Conservation (phyloP, 2,888 invertebrate genomes). For the Cryptus armator region DNA sequence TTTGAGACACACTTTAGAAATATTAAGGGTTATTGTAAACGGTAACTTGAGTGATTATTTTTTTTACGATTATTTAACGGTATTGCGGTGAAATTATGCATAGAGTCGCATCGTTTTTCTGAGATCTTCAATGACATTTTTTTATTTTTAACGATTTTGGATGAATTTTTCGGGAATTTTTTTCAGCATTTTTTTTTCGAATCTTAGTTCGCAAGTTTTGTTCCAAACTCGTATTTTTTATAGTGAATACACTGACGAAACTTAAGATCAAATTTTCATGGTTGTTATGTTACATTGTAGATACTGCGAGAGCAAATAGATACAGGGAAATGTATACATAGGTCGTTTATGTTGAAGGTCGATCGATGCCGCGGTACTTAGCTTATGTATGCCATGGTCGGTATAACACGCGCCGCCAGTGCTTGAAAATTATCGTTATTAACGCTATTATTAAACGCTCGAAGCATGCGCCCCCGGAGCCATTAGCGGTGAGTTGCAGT, state of each 20-base stretch:
- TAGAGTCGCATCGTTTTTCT: neutral
- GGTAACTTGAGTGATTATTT: neutral
- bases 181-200: too few relatives aligned
- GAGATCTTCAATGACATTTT: neutral
- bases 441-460: conserved; percentile 74
- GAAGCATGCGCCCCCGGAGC: conserved; percentile 69
- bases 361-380: conserved; percentile 20
- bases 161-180: too few relatives aligned
- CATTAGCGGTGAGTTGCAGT: conserved; percentile 71
- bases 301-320: neutral
- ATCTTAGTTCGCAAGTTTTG: too few relatives aligned
- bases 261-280: neutral
- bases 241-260: neutral
- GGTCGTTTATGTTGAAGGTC: neutral
- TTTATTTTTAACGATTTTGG: too few relatives aligned
- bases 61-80: neutral
- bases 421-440: conserved; percentile 71
- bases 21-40: neutral
- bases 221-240: too few relatives aligned
- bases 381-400: neutral
- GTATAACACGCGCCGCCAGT: conserved; percentile 42
- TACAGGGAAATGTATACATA: neutral
- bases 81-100: neutral
- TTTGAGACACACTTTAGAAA: neutral
- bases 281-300: neutral